phyloP scores from a whole-genome alignment of 2,113 vertebrate species.

The Talpa occidentalis region DNA sequence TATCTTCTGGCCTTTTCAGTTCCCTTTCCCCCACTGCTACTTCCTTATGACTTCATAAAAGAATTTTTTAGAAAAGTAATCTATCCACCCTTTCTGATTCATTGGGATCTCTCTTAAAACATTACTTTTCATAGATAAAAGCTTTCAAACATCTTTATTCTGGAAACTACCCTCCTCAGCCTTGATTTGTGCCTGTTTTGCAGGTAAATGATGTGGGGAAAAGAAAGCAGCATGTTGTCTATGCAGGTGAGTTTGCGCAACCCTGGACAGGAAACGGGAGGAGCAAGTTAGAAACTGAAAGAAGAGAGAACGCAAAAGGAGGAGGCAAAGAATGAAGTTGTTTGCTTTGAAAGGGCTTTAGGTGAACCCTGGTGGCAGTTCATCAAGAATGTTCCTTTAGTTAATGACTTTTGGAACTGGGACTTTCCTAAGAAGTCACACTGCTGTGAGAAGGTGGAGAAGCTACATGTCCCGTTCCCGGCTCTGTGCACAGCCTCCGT shows the following conservation, averaged over 20 bases:
- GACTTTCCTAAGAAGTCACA: constrained; percentile 43
- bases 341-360: constrained; percentile 25
- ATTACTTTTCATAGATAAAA: neutral
- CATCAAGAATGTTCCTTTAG: constrained; percentile 33
- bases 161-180: neutral
- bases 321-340: neutral
- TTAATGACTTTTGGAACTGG: neutral
- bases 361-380: neutral
- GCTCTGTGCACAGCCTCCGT: neutral
- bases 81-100: neutral
- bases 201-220: neutral
- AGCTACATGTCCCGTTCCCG: neutral
- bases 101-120: neutral
- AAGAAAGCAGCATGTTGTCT: neutral
- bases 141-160: neutral
- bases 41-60: constrained; percentile 20
- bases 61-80: constrained; percentile 1
- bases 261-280: neutral
- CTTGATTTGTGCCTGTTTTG: neutral
- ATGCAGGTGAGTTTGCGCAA: neutral
- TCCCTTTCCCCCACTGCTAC: neutral
- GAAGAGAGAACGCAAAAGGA: neutral
- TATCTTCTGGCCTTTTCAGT: constrained; percentile 49
- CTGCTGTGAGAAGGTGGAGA: neutral
- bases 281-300: neutral